Base-by-base conservation (phyloP, 2,113 vertebrate genomes). In the Dryoscopus gambensis region DNA sequence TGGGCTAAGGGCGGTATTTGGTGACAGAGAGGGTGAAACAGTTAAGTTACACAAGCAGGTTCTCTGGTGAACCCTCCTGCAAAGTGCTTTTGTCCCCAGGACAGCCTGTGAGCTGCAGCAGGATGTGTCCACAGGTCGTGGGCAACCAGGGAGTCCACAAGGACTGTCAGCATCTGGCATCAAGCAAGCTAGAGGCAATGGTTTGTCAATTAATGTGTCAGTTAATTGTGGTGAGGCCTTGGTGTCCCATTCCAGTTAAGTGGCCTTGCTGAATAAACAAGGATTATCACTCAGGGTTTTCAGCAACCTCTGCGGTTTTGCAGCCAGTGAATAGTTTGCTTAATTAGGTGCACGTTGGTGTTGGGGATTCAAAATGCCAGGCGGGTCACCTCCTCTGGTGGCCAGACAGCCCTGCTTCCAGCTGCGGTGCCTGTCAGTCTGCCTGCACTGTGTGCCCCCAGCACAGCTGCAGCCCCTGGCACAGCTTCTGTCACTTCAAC, bases 311-410 rank as follows among this genome's bases (percentile, higher is more conserved):
- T 86, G 73, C 59, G 27, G 59, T 44, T 88, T 74, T 84, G 40
- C 30, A 56, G 64, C 18, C 3, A 2, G 35, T 44, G 46, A 79
- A 42, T 23, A 49, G 35, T 59, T 33, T 44, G 30, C 37, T 85
- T 23, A 52, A 70, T 85, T 57, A 0, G 0, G 39, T 55, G 39
- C 24, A 8, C 0, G 0, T 13, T 74, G 59, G 9, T 15, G 6
- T 9, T 50, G 49, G 53, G 33, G 21, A 39, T 59, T 44, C 18
- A 9, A 31, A 76, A 46, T 1, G 3, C 31, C 67, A 81, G 64
- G 35, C 42, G 0, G 0, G 50, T 53, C 1, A 1, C 15, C 10
- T 14, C 21, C 8, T 33, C 15, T 70, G 63, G 23, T 1, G 6
- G 13, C 24, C 2, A 3, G 33, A 9, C 30, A 68, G 33, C 16